Evolutionary conservation across 2,888 invertebrate species (phyloP).

Genomic region (Orchesellides sinensis): DNA sequence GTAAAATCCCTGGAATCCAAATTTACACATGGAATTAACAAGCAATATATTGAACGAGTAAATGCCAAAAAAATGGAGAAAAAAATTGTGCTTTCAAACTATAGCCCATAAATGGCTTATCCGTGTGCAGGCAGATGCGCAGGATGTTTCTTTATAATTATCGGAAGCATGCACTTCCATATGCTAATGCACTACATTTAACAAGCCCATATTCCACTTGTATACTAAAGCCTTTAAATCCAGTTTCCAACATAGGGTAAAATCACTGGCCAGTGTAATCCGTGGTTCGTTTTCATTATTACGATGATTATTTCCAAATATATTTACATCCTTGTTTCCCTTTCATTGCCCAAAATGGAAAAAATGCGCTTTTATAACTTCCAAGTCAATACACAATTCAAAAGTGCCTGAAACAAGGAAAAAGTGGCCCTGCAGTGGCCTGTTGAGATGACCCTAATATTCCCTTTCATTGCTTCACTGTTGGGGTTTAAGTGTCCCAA

Average conservation of each 20-base stretch:
- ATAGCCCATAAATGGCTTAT: too few species aligned
- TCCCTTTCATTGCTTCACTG: conserved; percentile 51
- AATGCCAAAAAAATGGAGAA: not conserved
- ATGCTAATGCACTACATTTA: conserved; percentile 48
- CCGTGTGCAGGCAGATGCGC: too few species aligned
- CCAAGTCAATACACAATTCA: not conserved
- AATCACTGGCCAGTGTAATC: not conserved
- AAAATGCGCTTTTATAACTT: too few species aligned
- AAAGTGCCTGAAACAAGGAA: conserved; percentile 4
- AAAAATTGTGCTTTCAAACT: not conserved
- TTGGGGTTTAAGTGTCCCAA: conserved; percentile 60
- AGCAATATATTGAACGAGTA: conserved; percentile 23
- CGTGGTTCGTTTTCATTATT: conserved; percentile 11
- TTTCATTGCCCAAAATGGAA: not conserved
- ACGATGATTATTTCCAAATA: not conserved
- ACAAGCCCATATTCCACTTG: conserved; percentile 28
- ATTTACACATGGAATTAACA: conserved; percentile 51
- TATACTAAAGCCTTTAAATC: not conserved
- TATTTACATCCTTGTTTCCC: conserved; percentile 1
- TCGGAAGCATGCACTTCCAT: conserved; percentile 15
- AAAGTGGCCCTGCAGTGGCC: conserved; percentile 47
- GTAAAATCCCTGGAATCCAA: conserved; percentile 57
- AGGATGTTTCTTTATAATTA: conserved; percentile 39
- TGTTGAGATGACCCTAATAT: conserved; percentile 56
- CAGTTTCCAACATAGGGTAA: too few species aligned